Percentiles rank a stretch among this genome's conserved stretches.
Evolutionary conservation across 2,888 invertebrate species (phyloP).

Genomic region (Ephialtes manifestator): DNA sequence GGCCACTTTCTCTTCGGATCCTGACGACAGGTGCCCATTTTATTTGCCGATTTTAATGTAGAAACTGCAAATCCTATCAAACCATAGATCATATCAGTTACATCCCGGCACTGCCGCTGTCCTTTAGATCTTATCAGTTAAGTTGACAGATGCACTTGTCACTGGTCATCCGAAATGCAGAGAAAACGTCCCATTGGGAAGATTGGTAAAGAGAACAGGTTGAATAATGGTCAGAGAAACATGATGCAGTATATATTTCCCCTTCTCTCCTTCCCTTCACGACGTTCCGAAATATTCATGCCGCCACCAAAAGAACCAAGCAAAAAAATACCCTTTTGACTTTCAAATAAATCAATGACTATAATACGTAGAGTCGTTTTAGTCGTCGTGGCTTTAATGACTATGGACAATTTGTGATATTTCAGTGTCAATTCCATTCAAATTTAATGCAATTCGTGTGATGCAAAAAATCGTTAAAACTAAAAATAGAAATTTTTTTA

Average conservation of each 20-base stretch:
- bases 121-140: background rate
- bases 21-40: slow-evolving; percentile 51
- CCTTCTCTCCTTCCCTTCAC: slow-evolving; percentile 16
- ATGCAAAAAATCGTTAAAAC: too few relatives aligned
- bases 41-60: background rate
- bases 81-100: background rate
- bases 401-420: too few relatives aligned
- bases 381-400: slow-evolving; percentile 73
- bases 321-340: slow-evolving; percentile 36
- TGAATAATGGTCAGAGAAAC: slow-evolving; percentile 55
- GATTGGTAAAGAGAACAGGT: slow-evolving; percentile 24
- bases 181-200: slow-evolving; percentile 6
- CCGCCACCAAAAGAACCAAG: background rate
- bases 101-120: slow-evolving; percentile 31
- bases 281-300: slow-evolving; percentile 8
- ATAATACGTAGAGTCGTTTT: background rate
- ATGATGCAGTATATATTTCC: slow-evolving; percentile 40
- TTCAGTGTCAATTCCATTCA: too few relatives aligned
- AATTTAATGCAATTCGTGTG: too few relatives aligned
- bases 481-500: too few relatives aligned
- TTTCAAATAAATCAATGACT: slow-evolving; percentile 53
- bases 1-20: slow-evolving; percentile 42
- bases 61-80: slow-evolving; percentile 13
- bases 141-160: slow-evolving; percentile 34
- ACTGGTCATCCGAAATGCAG: slow-evolving; percentile 12